Evolutionary conservation across 2,888 invertebrate genomes (phyloP).

Genomic region (Drosophila paramelanica): DNA sequence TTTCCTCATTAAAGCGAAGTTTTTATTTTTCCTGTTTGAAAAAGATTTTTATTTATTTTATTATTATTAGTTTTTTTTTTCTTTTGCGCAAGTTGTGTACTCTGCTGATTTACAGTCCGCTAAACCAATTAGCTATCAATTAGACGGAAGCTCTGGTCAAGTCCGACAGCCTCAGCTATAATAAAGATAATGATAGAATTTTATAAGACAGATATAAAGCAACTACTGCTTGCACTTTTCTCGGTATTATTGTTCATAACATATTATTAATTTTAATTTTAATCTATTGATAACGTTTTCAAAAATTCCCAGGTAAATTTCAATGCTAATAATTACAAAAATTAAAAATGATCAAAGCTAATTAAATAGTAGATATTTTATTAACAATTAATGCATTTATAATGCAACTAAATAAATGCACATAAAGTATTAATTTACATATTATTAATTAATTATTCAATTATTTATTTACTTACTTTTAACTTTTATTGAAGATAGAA

Average conservation of each 20-base stretch:
- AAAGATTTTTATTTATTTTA: conserved; percentile 18
- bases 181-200: neutral
- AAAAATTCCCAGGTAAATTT: neutral
- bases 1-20: conserved; percentile 67
- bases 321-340: neutral
- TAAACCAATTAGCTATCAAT: conserved; percentile 58
- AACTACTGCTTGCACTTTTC: neutral
- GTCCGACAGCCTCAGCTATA: conserved; percentile 3
- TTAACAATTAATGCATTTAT: neutral
- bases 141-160: conserved; percentile 42
- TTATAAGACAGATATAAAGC: neutral
- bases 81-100: conserved; percentile 29
- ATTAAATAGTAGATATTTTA: neutral
- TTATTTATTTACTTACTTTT: no score
- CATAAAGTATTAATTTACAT: neutral
- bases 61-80: neutral
- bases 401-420: neutral
- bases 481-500: no score
- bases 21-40: conserved; percentile 55
- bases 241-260: neutral
- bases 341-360: neutral
- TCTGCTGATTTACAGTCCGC: conserved; percentile 39
- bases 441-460: no score
- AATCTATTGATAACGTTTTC: neutral
- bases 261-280: conserved; percentile 1